Conservation (phyloP, 2,797 vertebrate genomes). For the Odontamblyopus lacepedii region DNA sequence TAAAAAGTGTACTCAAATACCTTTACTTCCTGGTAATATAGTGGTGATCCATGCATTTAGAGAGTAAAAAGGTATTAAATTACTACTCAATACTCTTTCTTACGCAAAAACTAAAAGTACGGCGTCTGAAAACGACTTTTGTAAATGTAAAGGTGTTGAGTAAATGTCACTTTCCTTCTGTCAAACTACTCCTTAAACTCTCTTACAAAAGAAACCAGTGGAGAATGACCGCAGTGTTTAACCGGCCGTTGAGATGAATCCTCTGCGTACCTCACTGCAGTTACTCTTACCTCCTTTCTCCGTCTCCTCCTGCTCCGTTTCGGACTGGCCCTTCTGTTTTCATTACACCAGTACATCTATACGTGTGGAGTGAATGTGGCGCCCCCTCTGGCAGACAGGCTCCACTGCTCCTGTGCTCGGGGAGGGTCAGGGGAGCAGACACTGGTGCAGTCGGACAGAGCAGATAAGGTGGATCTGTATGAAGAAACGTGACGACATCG, state of each 20-base stretch:
- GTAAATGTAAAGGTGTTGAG: too few relatives aligned
- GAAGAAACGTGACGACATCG: conserved; percentile 50
- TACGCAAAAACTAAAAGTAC: too few relatives aligned
- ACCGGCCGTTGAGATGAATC: not conserved
- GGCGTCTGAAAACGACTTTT: too few relatives aligned
- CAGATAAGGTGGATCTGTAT: conserved; percentile 62
- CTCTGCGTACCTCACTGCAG: not conserved
- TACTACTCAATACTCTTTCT: too few relatives aligned
- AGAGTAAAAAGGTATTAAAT: too few relatives aligned
- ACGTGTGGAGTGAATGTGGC: conserved; percentile 40
- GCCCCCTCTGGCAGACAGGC: conserved; percentile 25
- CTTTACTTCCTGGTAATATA: too few relatives aligned
- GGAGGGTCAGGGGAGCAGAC: conserved; percentile 33
- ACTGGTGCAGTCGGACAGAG: conserved; percentile 57
- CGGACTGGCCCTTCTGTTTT: conserved; percentile 10
- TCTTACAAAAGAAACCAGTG: too few relatives aligned
- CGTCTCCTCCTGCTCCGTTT: not conserved
- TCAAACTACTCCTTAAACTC: too few relatives aligned
- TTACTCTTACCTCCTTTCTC: not conserved
- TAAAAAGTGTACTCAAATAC: too few relatives aligned
- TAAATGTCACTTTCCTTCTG: too few relatives aligned
- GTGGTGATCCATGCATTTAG: too few relatives aligned
- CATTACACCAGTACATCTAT: conserved; percentile 27
- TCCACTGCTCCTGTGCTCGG: conserved; percentile 23
- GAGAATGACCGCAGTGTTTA: too few relatives aligned